Conservation (phyloP, 2,888 invertebrate species). For the Hololepta plana region DNA sequence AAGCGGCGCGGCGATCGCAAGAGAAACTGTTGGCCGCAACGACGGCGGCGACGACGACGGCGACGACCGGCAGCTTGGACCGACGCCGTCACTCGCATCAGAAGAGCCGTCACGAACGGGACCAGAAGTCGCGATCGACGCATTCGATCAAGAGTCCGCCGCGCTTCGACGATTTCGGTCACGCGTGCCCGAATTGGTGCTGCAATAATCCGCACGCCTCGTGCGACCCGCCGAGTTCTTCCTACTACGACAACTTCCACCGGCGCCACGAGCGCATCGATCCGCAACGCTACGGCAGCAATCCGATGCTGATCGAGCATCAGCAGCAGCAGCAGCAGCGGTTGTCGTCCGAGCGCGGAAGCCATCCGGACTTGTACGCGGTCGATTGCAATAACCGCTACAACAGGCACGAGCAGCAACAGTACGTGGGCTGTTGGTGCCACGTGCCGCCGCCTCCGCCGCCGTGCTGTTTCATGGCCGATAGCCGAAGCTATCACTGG, state of each 20-base stretch:
- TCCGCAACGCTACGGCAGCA: constrained; percentile 29
- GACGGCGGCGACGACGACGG: constrained; percentile 17
- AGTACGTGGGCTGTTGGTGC: constrained; percentile 21
- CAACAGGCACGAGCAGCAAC: constrained; percentile 11
- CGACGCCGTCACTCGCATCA: constrained; percentile 27
- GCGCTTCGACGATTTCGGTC: constrained; percentile 19
- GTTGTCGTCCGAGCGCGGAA: constrained; percentile 20
- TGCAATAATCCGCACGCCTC: constrained; percentile 16
- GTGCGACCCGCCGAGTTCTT: constrained; percentile 7
- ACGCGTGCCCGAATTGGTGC: constrained; percentile 21
- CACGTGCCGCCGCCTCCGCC: constrained; percentile 18
- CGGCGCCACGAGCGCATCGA: constrained; percentile 33
- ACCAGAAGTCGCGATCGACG: constrained; percentile 44
- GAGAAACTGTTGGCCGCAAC: constrained; percentile 13
- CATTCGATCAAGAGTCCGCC: constrained; percentile 27
- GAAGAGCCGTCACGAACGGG: constrained; percentile 36
- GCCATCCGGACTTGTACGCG: constrained; percentile 26
- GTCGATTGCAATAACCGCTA: constrained; percentile 4
- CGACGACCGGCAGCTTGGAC: constrained; percentile 36
- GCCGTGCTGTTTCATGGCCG: neutral
- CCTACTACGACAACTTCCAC: constrained; percentile 39
- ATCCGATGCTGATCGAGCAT: constrained; percentile 25
- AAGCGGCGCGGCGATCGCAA: constrained; percentile 15
- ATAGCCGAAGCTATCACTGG: constrained; percentile 9
- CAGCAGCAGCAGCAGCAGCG: constrained; percentile 11